Percentiles rank a stretch among this genome's conserved stretches.
phyloP scores from a whole-genome alignment of 2,113 vertebrate genomes.

The Callopanchax toddi region DNA sequence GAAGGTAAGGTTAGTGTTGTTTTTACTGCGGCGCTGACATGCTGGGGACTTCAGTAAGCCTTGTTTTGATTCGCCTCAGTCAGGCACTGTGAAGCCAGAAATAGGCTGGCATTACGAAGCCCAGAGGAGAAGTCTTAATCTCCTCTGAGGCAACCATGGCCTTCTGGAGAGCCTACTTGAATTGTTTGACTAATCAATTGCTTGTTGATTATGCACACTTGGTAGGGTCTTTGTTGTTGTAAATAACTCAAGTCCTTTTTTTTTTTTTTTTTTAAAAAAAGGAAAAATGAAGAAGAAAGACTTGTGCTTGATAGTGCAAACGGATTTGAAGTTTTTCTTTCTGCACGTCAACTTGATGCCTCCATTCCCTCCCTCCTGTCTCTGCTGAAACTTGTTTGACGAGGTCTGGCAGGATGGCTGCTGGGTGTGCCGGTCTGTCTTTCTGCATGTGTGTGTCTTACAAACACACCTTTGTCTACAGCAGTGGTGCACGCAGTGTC shows the following conservation, averaged over 20 bases:
- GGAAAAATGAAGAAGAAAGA: background rate
- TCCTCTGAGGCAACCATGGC: constrained; percentile 31
- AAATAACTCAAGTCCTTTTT: constrained; percentile 26
- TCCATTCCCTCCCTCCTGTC: constrained; percentile 17
- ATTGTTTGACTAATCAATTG: constrained; percentile 59
- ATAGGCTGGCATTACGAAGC: constrained; percentile 34
- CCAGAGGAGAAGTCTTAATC: constrained; percentile 48
- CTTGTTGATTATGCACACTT: constrained; percentile 51
- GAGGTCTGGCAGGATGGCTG: constrained; percentile 68
- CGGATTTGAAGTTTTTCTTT: constrained; percentile 27
- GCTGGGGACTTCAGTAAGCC: constrained; percentile 41
- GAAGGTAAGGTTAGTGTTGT: constrained; percentile 18
- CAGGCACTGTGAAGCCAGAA: constrained; percentile 37
- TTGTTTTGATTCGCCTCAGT: constrained; percentile 47
- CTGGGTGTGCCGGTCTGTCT: constrained; percentile 72
- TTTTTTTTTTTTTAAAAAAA: constrained; percentile 1
- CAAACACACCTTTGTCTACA: constrained; percentile 71
- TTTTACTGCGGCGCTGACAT: constrained; percentile 21
- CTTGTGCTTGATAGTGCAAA: constrained; percentile 29
- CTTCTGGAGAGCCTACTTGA: constrained; percentile 44
- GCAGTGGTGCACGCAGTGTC: constrained; percentile 23
- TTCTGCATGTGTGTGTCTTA: constrained; percentile 53
- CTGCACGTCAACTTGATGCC: constrained; percentile 19
- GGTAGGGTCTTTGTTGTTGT: constrained; percentile 35
- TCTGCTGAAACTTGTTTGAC: constrained; percentile 82